phyloP scores from a whole-genome alignment of 2,888 invertebrate genomes.

The Onchidella celtica region DNA sequence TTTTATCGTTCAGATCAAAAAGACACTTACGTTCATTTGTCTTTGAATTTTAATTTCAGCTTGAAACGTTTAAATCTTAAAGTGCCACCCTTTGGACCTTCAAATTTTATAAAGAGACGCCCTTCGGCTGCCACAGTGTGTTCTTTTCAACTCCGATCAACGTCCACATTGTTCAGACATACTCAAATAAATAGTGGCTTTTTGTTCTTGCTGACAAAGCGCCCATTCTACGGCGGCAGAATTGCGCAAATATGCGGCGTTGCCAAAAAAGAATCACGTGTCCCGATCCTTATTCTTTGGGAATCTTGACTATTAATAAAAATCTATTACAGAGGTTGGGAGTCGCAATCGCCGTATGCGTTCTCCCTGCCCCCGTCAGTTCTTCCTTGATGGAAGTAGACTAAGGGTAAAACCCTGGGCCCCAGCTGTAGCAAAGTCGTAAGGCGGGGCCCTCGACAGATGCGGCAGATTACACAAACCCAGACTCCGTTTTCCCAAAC shows the following conservation, averaged over 20 bases:
- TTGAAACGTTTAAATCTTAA: too few relatives aligned
- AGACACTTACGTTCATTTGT: too few relatives aligned
- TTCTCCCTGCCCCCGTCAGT: neutral
- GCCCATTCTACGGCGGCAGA: neutral
- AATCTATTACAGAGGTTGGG: neutral
- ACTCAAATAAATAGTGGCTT: neutral
- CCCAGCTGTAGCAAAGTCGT: constrained; percentile 5
- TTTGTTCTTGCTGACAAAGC: neutral
- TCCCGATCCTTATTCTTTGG: neutral
- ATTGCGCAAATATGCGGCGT: constrained; percentile 22
- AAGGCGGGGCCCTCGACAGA: constrained; percentile 17
- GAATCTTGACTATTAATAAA: neutral
- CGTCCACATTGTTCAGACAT: neutral
- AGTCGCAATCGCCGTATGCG: neutral
- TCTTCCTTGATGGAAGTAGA: neutral
- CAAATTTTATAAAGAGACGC: too few relatives aligned
- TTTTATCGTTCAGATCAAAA: too few relatives aligned
- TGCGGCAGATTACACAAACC: constrained; percentile 15
- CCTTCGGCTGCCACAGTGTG: too few relatives aligned
- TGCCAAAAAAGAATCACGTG: neutral
- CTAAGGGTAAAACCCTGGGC: too few relatives aligned
- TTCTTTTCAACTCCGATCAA: too few relatives aligned
- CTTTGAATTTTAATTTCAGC: too few relatives aligned
- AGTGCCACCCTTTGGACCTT: too few relatives aligned
- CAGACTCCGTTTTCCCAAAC: neutral